Evolutionary conservation across 2,888 invertebrate species (phyloP), one percentile per base, ranked within the genome.

Genomic region (Mesopsocus fuscifrons): DNA sequence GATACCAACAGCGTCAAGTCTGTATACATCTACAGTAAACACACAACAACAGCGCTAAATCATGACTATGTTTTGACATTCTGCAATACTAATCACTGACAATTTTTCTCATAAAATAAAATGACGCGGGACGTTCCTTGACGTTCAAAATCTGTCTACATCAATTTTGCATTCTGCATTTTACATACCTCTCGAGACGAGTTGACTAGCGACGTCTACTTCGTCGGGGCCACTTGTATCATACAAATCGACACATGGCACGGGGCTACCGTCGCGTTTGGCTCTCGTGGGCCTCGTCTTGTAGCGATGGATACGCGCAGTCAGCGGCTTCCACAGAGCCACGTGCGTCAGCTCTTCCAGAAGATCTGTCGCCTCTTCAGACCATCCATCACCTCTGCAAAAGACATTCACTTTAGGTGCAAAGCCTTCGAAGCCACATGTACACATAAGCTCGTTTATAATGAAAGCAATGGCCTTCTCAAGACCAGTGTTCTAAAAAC

Each of bases 181-280:
- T n/a, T 26, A 26, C 26, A 11, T 26, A 26, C 26, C 26, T 26
- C 26, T 26, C 6, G 60, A 60, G 3, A 80, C 64, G 46, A 81
- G 54, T 46, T 67, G 67, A 16, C 66, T 66, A 2, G 70, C 74
- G 21, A 81, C 65, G 55, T 77, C 72, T 26, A 77, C 47, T 45
- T 77, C 68, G 58, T 65, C 52, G 1, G 74, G 69, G 46, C 77
- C 73, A 44, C 65, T 68, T 44, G 72, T 69, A 57, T 84, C 79
- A 55, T 72, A 77, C 17, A 87, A 60, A 55, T 77, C 77, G 50
- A 89, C 72, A 46, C 77, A 78, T 31, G 85, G 84, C 52, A 84
- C 70, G 11, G 80, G 77, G 26, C 48, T 47, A 34, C 49, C 41
- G 33, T 53, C 11, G 58, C 59, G 46, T 55, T 57, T 44, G 26